Evolutionary conservation across 1,140 invertebrate genomes (phyloP).

Genomic region (Cecropterus lyciades): DNA sequence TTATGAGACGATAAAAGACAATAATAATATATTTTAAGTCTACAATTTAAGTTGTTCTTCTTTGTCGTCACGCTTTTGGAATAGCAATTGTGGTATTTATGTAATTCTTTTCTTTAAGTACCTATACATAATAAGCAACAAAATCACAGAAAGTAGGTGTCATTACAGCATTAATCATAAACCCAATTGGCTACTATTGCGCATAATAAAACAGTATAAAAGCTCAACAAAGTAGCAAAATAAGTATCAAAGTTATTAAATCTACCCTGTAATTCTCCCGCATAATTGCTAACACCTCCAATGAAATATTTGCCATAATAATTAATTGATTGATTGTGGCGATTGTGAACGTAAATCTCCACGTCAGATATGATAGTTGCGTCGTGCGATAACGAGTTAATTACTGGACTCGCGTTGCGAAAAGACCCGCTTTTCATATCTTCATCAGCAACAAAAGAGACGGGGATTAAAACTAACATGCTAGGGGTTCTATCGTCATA

Average conservation of each 20-base stretch:
- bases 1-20: too few relatives aligned
- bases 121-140: too few relatives aligned
- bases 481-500: slow-evolving; percentile 2
- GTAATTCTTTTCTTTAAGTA: too few relatives aligned
- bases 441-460: slow-evolving; percentile 57
- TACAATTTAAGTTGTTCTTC: too few relatives aligned
- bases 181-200: neutral
- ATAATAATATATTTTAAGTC: too few relatives aligned
- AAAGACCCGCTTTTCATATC: slow-evolving; percentile 65
- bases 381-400: slow-evolving; percentile 62
- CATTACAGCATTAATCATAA: neutral
- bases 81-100: too few relatives aligned
- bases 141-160: too few relatives aligned
- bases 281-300: slow-evolving; percentile 20
- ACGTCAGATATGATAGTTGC: slow-evolving; percentile 40
- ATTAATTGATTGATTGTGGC: slow-evolving; percentile 34
- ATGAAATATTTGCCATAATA: slow-evolving; percentile 31
- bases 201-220: neutral
- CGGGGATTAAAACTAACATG: too few relatives aligned
- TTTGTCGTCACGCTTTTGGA: too few relatives aligned
- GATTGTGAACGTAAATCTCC: slow-evolving; percentile 32
- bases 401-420: slow-evolving; percentile 59
- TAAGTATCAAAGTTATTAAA: slow-evolving; percentile 4
- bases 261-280: slow-evolving; percentile 15
- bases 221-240: slow-evolving; percentile 4